Percentiles rank a stretch among this genome's conserved stretches.
phyloP scores from a whole-genome alignment of 1,140 invertebrate species.

The Oreohelix idahoensis region DNA sequence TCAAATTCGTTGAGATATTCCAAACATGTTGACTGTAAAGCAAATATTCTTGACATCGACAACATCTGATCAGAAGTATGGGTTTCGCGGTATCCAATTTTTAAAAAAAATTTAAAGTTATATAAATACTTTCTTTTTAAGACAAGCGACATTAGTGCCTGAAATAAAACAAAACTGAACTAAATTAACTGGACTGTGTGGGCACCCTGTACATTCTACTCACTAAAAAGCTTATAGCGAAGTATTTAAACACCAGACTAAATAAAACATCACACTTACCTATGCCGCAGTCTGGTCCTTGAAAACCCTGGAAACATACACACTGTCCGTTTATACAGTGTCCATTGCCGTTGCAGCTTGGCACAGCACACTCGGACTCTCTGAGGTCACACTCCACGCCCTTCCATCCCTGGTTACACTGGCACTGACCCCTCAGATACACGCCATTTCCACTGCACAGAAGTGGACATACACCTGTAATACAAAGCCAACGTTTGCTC shows the following conservation, averaged over 20 bases:
- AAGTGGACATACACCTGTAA: constrained; percentile 81
- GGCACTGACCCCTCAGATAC: constrained; percentile 68
- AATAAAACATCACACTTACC: constrained; percentile 58
- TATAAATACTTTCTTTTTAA: no score
- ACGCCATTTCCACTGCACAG: constrained; percentile 72
- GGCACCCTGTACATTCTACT: not conserved
- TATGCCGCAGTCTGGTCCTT: constrained; percentile 69
- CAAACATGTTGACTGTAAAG: no score
- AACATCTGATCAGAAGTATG: no score
- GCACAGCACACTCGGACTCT: constrained; percentile 67
- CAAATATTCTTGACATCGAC: no score
- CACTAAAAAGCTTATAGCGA: not conserved
- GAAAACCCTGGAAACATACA: constrained; percentile 68
- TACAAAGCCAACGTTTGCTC: no score
- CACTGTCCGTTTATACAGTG: constrained; percentile 71
- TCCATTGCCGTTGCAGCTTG: constrained; percentile 71
- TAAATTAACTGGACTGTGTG: no score
- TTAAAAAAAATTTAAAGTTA: no score
- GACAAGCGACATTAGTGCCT: no score
- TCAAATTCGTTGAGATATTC: no score
- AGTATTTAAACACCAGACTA: no score
- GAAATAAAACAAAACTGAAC: no score
- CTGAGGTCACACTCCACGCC: constrained; percentile 70
- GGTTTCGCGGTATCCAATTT: no score
- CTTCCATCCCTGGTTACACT: constrained; percentile 71